These are phyloP conservation scores for Rhegmatorhina hoffmannsi DNA, from an alignment of 2,113 vertebrate genomes.

Conservation along the genomic window DNA sequence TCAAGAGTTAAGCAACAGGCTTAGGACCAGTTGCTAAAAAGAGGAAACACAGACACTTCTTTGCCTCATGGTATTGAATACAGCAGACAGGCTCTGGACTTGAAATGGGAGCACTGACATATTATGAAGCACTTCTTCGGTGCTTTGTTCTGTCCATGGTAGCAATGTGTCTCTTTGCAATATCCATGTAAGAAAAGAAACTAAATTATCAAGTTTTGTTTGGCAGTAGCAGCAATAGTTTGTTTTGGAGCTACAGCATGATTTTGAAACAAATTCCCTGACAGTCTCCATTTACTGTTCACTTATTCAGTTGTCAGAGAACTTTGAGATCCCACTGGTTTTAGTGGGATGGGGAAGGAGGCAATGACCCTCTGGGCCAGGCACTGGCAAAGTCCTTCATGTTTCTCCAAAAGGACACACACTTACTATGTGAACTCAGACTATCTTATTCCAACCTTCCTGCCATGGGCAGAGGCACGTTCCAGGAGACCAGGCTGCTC, in stretches of 20 bases:
- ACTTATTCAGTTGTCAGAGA: background rate
- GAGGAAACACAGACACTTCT: background rate
- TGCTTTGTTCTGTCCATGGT: background rate
- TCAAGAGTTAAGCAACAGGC: background rate
- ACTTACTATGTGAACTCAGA: background rate
- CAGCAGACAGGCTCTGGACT: background rate
- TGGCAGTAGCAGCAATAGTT: background rate
- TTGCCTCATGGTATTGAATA: fast-evolving
- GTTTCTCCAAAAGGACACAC: background rate
- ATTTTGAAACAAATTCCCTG: background rate
- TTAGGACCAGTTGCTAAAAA: background rate
- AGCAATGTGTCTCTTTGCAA: background rate
- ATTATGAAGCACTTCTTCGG: fast-evolving
- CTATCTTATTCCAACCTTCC: background rate
- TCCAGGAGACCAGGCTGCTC: background rate
- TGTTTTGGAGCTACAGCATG: background rate
- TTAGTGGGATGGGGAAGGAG: background rate
- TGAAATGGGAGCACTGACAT: background rate
- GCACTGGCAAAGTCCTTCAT: background rate
- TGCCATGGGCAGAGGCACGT: background rate
- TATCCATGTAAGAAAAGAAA: background rate
- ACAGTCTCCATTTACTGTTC: background rate
- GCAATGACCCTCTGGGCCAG: background rate
- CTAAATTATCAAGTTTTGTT: background rate
- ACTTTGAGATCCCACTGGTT: background rate